These are phyloP conservation scores for Lasioglossum baleicum DNA, from an alignment of 1,140 invertebrate genomes.

Conservation along the genomic window DNA sequence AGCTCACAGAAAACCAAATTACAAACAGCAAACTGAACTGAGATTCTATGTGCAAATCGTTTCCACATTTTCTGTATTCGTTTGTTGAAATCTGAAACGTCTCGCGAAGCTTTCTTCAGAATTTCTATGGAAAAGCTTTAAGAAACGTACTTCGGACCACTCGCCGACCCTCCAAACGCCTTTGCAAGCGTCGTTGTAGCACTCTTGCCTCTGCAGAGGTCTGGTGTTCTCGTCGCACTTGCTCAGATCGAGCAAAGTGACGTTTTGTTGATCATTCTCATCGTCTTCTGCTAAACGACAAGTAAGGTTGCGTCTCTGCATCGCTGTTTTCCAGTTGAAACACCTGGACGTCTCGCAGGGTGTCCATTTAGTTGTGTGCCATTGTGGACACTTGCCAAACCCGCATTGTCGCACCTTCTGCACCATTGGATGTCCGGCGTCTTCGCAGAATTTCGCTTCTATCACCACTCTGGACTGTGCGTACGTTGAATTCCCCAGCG, in stretches of 20 bases:
- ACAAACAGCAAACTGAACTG: background rate
- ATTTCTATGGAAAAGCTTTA: constrained; percentile 13
- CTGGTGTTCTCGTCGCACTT: constrained; percentile 85
- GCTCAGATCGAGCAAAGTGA: constrained; percentile 80
- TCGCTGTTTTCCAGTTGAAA: constrained; percentile 89
- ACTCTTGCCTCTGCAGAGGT: constrained; percentile 87
- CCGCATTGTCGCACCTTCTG: constrained; percentile 86
- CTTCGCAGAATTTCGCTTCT: constrained; percentile 85
- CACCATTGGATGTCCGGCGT: constrained; percentile 84
- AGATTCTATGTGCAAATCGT: too few relatives aligned
- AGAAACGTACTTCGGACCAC: constrained; percentile 89
- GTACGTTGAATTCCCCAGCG: constrained; percentile 60
- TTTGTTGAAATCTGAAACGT: too few relatives aligned
- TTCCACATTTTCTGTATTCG: too few relatives aligned
- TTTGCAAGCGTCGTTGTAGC: constrained; percentile 89
- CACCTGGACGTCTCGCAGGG: constrained; percentile 86
- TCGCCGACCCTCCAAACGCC: constrained; percentile 91
- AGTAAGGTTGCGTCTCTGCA: constrained; percentile 86
- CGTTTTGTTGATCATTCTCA: constrained; percentile 80
- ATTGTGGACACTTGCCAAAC: constrained; percentile 85
- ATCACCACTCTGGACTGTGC: constrained; percentile 78
- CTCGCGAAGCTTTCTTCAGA: background rate
- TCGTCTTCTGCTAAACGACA: constrained; percentile 80
- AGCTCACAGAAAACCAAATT: background rate
- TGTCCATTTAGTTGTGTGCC: constrained; percentile 87